Base-by-base conservation (phyloP, 2,113 vertebrate genomes). In the Cyanoliseus patagonus region DNA sequence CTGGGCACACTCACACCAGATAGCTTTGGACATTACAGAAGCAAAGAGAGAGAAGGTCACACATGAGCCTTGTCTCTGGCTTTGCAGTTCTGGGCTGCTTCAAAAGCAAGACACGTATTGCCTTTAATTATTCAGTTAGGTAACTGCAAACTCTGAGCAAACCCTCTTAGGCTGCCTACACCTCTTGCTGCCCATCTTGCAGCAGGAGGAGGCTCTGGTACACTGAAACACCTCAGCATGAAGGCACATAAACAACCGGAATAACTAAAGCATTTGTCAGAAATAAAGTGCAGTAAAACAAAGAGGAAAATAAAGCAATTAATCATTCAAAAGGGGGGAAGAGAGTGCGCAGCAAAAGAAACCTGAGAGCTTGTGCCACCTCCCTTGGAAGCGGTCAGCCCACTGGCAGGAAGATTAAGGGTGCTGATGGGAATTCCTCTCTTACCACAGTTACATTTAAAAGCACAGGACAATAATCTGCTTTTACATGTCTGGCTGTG, bases 61-160 rank as follows among this genome's bases (percentile, higher is more conserved):
- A 47, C 16, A 15, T 17, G 39, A 95, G 47, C 64, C 57, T 82
- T 92, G 39, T 39, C 75, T 90, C 68, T 63, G 61, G 28, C 64
- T 92, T 70, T 77, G 83, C 88, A 75, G 79, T 55, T 93, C 92
- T 86, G 68, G 55, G 39, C 83, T 92, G 68, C 61, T 94, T 92
- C 10, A 3, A 57, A 97, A 81, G 35, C 76, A 78, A 81, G 68
- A 49, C 90, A 75, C 18, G 11, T 61, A 59, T 55, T 52, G 11
- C 39, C 61, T 93, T 97, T 86, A 95, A 94, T 92, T 94, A 94
- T 92, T 94, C 88, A 92, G 77, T 30, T 83, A 55, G 68, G 49
- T 69, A 88, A 86, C 67, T 49, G 86, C 77, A 73, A 90, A 91
- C 66, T 59, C 64, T 37, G 74, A 84, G 59, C 63, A 90, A 92